Conservation (phyloP, 1,140 invertebrate genomes). For the Aethina tumida region DNA sequence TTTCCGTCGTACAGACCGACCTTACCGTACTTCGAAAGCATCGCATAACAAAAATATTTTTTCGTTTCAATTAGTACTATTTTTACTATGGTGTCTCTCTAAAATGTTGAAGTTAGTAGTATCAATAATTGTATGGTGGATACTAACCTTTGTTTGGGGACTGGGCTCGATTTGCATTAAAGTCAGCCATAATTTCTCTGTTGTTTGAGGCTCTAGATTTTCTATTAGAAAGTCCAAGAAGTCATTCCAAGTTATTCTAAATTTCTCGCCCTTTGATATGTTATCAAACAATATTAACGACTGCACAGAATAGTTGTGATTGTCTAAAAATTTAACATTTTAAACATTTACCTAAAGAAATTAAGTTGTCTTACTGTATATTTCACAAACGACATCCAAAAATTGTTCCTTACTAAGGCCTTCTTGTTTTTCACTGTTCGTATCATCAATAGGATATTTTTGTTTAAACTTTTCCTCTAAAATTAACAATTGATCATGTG, state of each 20-base stretch:
- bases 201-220: slow-evolving; percentile 14
- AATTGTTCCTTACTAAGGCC: slow-evolving; percentile 23
- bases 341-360: slow-evolving; percentile 4
- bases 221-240: slow-evolving; percentile 26
- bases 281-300: slow-evolving; percentile 20
- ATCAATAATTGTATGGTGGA: neutral
- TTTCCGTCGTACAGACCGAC: slow-evolving; percentile 43
- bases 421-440: slow-evolving; percentile 5
- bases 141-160: slow-evolving; percentile 23
- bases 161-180: slow-evolving; percentile 15
- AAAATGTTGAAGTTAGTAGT: slow-evolving; percentile 13
- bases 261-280: slow-evolving; percentile 14
- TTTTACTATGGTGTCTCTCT: slow-evolving; percentile 45
- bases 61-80: slow-evolving; percentile 40
- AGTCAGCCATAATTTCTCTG: slow-evolving; percentile 12
- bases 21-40: slow-evolving; percentile 42
- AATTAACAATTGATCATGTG: slow-evolving; percentile 11
- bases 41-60: slow-evolving; percentile 44
- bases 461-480: slow-evolving; percentile 16
- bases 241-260: slow-evolving; percentile 24
- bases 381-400: slow-evolving; percentile 16
- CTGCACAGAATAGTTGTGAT: slow-evolving; percentile 16
- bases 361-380: slow-evolving; percentile 13
- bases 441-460: no score
- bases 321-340: slow-evolving; percentile 14